phyloP scores from a whole-genome alignment of 2,113 vertebrate genomes.

The Cyanoliseus patagonus region DNA sequence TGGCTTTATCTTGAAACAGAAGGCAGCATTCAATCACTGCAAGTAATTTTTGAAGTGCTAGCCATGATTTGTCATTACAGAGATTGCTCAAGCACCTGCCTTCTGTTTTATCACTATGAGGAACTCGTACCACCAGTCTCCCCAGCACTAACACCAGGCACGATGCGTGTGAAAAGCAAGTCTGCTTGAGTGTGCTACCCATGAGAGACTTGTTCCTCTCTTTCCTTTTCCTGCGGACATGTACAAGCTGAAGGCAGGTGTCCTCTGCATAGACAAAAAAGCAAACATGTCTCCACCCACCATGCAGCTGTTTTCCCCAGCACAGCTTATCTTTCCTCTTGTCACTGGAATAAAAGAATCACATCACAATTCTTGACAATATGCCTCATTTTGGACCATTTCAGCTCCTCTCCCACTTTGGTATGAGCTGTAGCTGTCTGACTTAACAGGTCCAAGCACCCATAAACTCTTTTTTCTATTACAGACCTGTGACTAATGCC shows the following conservation, averaged over 20 bases:
- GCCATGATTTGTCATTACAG: not conserved
- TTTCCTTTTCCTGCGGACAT: rapidly evolving
- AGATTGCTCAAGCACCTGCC: not conserved
- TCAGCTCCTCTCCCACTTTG: not conserved
- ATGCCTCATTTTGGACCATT: not conserved
- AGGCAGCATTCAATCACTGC: not conserved
- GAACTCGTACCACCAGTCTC: not conserved
- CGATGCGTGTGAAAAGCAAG: not conserved
- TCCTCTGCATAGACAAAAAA: not conserved
- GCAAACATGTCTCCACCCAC: not conserved
- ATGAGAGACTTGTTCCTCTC: not conserved
- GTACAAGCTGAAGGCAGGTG: not conserved
- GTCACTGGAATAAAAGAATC: not conserved
- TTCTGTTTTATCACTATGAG: not conserved
- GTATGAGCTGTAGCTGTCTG: not conserved
- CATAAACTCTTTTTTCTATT: not conserved
- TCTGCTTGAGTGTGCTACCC: not conserved
- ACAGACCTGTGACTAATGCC: not conserved
- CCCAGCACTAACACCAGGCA: not conserved
- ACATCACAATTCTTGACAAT: rapidly evolving
- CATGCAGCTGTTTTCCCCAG: not conserved
- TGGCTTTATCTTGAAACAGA: not conserved
- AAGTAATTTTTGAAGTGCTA: not conserved
- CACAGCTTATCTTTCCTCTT: not conserved
- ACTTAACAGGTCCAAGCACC: not conserved